Evolutionary conservation across 2,113 vertebrate species (phyloP), one percentile per base, ranked within the genome.

Genomic region (Dendrocopos noguchii): DNA sequence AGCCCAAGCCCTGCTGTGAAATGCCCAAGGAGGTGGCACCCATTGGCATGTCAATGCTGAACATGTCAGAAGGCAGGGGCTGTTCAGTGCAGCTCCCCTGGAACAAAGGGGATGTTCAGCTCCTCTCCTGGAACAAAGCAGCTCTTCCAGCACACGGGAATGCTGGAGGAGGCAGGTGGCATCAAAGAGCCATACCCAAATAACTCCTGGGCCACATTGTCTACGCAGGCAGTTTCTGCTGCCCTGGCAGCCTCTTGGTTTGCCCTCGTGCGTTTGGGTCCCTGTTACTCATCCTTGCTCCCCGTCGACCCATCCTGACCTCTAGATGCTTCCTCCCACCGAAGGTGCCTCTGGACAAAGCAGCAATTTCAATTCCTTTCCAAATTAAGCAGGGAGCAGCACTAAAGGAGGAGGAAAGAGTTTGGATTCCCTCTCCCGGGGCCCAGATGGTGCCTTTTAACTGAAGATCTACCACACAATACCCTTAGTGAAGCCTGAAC

Each of bases 381-480:
- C 74, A 52, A 55, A 15, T 31, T 5, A 17, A 64, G 67, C 65
- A 36, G 36, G 63, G 33, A 79, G 57, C 55, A 44, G 29, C 52
- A 16, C 31, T 22, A 14, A 66, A 85, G n/a, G 24, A 31, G 16
- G 34, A 46, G 31, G 71, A 24, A 42, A 82, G 24, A 21, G 18
- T 0, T 11, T 67, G 44, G 12, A 36, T 91, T 85, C 64, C 42
- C 47, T 80, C 33, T 25, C 56, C 56, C 4, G 27, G 68, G 56
- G 33, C 17, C 7, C 31, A 50, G 50, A 21, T 12, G 8, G 50
- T 25, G 84, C 46, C 74, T 90, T 76, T 11, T 55, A 90, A 90
- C n/a, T 0, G 0, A 21, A 77, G 76, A 10, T 46, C 7, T 12
- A 63, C 11, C 56, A 10, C 34, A 1, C 46, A 28, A 13, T n/a